phyloP scores from a whole-genome alignment of 2,113 vertebrate genomes.

The Indicator indicator region DNA sequence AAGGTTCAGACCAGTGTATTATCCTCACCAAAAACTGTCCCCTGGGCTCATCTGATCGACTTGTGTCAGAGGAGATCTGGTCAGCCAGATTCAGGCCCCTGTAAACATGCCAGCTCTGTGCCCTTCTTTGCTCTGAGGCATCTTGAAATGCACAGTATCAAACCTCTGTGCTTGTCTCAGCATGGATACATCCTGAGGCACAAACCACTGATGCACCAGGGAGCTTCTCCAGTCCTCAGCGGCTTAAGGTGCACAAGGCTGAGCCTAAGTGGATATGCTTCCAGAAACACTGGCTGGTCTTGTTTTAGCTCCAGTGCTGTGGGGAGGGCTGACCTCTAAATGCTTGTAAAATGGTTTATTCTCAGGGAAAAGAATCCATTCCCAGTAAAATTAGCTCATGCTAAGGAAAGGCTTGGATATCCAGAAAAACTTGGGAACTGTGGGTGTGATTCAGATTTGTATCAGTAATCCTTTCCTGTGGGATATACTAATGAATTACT shows the following conservation, averaged over 20 bases:
- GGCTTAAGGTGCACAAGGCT: background rate
- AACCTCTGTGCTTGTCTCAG: background rate
- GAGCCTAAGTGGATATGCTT: background rate
- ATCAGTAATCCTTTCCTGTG: background rate
- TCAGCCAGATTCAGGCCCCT: background rate
- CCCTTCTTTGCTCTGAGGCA: background rate
- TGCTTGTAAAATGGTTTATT: slow-evolving; percentile 25
- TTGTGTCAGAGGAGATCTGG: background rate
- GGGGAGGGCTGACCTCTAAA: background rate
- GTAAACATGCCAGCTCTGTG: background rate
- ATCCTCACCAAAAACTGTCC: background rate
- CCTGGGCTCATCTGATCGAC: background rate
- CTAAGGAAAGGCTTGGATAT: background rate
- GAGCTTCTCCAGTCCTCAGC: background rate
- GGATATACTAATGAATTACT: background rate
- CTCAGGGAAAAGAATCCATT: background rate
- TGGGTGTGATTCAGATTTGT: background rate
- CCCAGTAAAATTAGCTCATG: slow-evolving; percentile 13
- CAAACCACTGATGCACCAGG: fast-evolving
- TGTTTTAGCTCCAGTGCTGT: background rate
- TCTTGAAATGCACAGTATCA: background rate
- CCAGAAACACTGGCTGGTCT: slow-evolving; percentile 35
- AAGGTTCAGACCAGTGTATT: background rate
- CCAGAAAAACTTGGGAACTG: background rate
- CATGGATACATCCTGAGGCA: fast-evolving